phyloP scores from a whole-genome alignment of 35 echinoderm and acorn worm genomes.

The Lytechinus variegatus region DNA sequence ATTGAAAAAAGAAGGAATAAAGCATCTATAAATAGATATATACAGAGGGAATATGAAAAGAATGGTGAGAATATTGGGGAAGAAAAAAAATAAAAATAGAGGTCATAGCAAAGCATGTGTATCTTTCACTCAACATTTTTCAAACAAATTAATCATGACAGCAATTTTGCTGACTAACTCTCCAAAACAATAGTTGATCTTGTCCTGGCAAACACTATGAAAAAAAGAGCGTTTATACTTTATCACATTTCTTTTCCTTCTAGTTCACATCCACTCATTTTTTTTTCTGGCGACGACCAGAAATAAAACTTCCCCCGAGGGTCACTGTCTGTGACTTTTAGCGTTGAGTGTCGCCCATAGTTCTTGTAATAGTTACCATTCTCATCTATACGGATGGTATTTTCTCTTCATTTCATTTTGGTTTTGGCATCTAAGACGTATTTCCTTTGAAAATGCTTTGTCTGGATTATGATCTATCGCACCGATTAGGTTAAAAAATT shows the following conservation, averaged over 20 bases:
- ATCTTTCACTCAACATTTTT: neutral
- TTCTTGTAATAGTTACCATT: constrained; percentile 27
- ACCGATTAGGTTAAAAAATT: constrained; percentile 30
- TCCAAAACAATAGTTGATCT: constrained; percentile 31
- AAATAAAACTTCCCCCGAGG: constrained; percentile 15
- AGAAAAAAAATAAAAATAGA: neutral
- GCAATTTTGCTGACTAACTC: constrained; percentile 45
- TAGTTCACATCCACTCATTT: neutral
- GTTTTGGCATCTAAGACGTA: neutral
- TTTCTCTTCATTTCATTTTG: constrained; percentile 5
- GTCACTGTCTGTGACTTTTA: constrained; percentile 18
- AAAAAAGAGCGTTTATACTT: constrained; percentile 4
- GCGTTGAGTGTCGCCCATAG: neutral
- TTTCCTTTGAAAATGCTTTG: constrained; percentile 3
- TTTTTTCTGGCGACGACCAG: constrained; percentile 25
- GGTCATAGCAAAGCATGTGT: neutral
- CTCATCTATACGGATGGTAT: neutral
- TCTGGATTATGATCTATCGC: constrained; percentile 45
- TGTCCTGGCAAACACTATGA: constrained; percentile 28
- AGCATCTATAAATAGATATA: neutral
- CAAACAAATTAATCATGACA: constrained; percentile 31
- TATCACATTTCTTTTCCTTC: neutral
- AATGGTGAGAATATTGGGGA: neutral
- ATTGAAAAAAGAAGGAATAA: neutral
- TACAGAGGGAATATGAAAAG: neutral